Percentiles rank a stretch among this genome's conserved stretches.
phyloP scores from a whole-genome alignment of 2,888 invertebrate genomes.

The Melanchra persicariae region DNA sequence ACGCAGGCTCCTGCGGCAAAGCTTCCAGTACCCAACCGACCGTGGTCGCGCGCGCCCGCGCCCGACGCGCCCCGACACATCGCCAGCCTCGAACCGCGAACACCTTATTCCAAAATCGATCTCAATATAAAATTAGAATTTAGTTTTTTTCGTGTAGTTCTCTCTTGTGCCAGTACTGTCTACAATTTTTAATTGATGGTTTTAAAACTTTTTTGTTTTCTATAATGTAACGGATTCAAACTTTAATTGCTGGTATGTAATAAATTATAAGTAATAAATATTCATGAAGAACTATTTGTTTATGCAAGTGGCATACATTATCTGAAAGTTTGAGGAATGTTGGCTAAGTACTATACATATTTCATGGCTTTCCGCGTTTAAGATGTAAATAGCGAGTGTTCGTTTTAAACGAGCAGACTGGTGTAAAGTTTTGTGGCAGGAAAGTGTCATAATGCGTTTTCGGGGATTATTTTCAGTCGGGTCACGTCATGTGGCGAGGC shows the following conservation, averaged over 20 bases:
- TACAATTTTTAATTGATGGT: constrained; percentile 37
- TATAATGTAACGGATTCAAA: constrained; percentile 65
- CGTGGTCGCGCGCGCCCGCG: constrained; percentile 78
- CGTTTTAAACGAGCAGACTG: constrained; percentile 32
- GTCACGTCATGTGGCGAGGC: constrained; percentile 54
- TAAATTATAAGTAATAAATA: constrained; percentile 55
- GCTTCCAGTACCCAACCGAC: constrained; percentile 84
- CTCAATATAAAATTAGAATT: constrained; percentile 61
- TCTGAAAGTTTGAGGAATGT: constrained; percentile 34
- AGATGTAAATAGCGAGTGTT: constrained; percentile 47
- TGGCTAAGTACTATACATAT: constrained; percentile 38
- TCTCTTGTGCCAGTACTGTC: constrained; percentile 55
- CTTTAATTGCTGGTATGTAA: constrained; percentile 66
- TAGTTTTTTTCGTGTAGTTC: constrained; percentile 56
- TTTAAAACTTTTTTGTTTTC: constrained; percentile 50
- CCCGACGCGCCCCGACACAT: constrained; percentile 62
- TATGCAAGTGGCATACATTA: constrained; percentile 42
- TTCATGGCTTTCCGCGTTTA: constrained; percentile 43
- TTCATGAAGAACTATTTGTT: constrained; percentile 44
- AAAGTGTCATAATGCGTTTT: constrained; percentile 64
- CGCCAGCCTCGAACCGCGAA: constrained; percentile 67
- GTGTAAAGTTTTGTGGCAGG: constrained; percentile 50
- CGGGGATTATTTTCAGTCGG: constrained; percentile 50
- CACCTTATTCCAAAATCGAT: constrained; percentile 63
- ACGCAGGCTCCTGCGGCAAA: constrained; percentile 89